These are phyloP conservation scores for Gallinago nigripennis DNA, from an alignment of 2,797 vertebrate species.

Conservation along the genomic window DNA sequence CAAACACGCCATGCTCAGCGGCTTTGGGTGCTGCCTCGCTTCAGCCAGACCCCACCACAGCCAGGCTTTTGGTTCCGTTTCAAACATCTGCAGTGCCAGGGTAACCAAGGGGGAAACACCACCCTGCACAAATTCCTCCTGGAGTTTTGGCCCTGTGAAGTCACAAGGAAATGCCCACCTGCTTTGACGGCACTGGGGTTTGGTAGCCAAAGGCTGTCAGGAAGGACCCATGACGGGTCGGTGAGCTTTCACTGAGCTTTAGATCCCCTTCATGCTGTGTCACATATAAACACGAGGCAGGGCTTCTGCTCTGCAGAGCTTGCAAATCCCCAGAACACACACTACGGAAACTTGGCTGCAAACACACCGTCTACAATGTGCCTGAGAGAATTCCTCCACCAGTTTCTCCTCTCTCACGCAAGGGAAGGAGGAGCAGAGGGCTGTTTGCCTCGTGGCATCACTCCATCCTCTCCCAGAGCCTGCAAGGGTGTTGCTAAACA, in stretches of 20 bases:
- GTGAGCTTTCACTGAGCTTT: neutral
- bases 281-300: rapidly evolving
- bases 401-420: neutral
- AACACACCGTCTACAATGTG: neutral
- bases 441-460: neutral
- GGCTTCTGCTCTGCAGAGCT: neutral
- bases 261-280: rapidly evolving
- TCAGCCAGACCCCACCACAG: neutral
- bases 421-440: neutral
- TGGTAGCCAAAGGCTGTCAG: neutral
- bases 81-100: neutral
- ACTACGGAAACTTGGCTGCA: neutral
- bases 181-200: neutral
- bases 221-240: neutral
- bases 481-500: neutral
- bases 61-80: neutral
- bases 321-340: neutral
- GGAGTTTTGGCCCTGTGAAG: neutral
- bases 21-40: neutral
- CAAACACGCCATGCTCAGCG: neutral
- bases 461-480: constrained; percentile 7
- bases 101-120: neutral
- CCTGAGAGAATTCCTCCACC: neutral
- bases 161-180: rapidly evolving
- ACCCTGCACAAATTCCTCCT: neutral